Percentiles rank a stretch among this genome's conserved stretches.
phyloP scores from a whole-genome alignment of 2,113 vertebrate species.

The Marmota flaviventris region DNA sequence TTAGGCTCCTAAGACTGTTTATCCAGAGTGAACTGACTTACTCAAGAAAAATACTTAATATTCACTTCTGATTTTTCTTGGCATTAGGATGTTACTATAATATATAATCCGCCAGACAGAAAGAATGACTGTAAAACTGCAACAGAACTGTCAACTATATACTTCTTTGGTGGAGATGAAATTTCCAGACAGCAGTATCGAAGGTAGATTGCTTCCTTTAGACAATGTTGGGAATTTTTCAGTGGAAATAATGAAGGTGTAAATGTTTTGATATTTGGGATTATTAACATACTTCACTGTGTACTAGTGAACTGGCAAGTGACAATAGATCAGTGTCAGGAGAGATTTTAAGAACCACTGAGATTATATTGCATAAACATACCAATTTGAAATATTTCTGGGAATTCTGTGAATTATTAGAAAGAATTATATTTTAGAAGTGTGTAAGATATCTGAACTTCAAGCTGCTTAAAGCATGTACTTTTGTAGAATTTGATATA shows the following conservation, averaged over 20 bases:
- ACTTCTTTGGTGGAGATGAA: conserved; percentile 96
- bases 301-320: not conserved
- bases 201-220: conserved; percentile 88
- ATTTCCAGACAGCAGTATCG: conserved; percentile 95
- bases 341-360: conserved; percentile 54
- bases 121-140: conserved; percentile 81
- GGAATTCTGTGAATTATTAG: conserved; percentile 51
- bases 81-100: conserved; percentile 92
- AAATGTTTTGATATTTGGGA: conserved; percentile 5
- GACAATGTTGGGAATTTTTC: not conserved
- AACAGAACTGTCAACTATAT: conserved; percentile 88
- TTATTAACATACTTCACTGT: not conserved
- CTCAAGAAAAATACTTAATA: not conserved
- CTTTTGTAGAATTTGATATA: conserved; percentile 9
- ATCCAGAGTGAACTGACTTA: conserved; percentile 23
- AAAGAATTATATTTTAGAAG: conserved; percentile 31
- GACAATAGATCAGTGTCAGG: conserved; percentile 11
- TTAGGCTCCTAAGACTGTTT: not conserved
- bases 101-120: conserved; percentile 87
- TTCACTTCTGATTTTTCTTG: conserved; percentile 31
- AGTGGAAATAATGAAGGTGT: not conserved
- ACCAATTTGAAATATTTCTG: conserved; percentile 36
- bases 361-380: conserved; percentile 27
- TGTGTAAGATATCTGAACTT: conserved; percentile 43
- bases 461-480: not conserved